Percentiles rank a stretch among this genome's conserved stretches.
These are phyloP conservation scores for Paguma larvata DNA, from an alignment of 2,797 vertebrate genomes.

Conservation along the genomic window DNA sequence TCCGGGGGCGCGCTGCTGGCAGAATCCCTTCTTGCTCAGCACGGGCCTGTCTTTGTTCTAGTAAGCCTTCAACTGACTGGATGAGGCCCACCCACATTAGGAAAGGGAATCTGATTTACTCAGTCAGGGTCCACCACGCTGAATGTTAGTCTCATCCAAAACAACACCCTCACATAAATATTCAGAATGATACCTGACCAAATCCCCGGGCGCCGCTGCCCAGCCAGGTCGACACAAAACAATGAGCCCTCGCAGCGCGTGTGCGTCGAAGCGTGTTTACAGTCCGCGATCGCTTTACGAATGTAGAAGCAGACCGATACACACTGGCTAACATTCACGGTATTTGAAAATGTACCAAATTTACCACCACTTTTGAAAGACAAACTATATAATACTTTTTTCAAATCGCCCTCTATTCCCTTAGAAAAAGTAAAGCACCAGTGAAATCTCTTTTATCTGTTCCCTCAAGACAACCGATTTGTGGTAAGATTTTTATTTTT, in stretches of 20 bases:
- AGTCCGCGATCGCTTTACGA: not conserved
- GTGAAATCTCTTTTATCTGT: not conserved
- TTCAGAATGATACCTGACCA: too few relatives aligned
- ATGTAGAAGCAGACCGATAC: not conserved
- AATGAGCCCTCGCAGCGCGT: not conserved
- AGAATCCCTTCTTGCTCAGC: not conserved
- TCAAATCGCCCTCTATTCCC: not conserved
- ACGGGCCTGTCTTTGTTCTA: not conserved
- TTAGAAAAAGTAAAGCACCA: constrained; percentile 36
- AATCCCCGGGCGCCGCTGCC: too few relatives aligned
- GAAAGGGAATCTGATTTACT: too few relatives aligned
- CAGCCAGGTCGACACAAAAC: too few relatives aligned
- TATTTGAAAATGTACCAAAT: constrained; percentile 48
- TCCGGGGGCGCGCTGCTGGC: not conserved
- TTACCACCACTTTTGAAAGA: not conserved
- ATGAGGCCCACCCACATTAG: too few relatives aligned
- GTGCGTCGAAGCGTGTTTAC: not conserved
- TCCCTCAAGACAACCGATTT: not conserved
- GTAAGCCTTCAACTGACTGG: too few relatives aligned
- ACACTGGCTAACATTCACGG: not conserved
- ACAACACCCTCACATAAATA: too few relatives aligned
- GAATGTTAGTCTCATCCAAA: too few relatives aligned
- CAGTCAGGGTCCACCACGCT: too few relatives aligned
- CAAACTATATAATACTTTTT: not conserved
- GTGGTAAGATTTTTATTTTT: too few relatives aligned